Base-by-base conservation (phyloP, 2,888 invertebrate species). In the Sisyra terminalis region DNA sequence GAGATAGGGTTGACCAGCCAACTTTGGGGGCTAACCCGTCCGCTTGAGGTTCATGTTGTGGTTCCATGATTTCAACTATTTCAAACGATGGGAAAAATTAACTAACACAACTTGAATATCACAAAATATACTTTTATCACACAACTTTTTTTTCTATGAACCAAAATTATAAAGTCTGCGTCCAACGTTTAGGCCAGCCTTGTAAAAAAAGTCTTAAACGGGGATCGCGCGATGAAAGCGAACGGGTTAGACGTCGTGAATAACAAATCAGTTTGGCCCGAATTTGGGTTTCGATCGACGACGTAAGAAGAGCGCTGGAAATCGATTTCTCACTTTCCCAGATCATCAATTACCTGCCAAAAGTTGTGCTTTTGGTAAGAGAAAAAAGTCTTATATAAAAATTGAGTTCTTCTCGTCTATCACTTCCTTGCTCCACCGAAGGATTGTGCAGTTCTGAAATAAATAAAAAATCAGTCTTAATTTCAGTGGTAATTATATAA, bases 271-370 rank as follows among this genome's bases (percentile, higher is more conserved):
- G 24, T 38, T 8, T 17, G 13, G 13, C 38, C 16, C 30, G n/a
- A 8, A 15, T 15, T 14, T 15, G 40, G 8, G 13, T 29, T 29
- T 40, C 30, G 30, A 15, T 30, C 13, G 30, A 17, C 24, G 24
- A 24, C 24, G 24, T 5, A 6, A 30, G 30, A 29, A 17, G 14
- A 14, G 40, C 30, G 13, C 15, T 30, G 13, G 14, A 40, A 29
- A 30, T 15, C 9, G 15, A 11, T 40, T 29, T 17, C 30, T 40
- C 42, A 42, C 40, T 30, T 40, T 40, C 42, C 37, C 29, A 44
- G 44, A 34, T 42, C 42, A 42, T 42, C 42, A 42, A 42, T 42
- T 42, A 42, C 42, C 42, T 34, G 42, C 42, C 42, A 42, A 40
- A 40, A 30, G 30, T 29, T 8, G n/a, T 30, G 30, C 40, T 29